Evolutionary conservation across 2,797 vertebrate genomes (phyloP), one percentile per base, ranked within the genome.

Genomic region (Melanotaenia boesemani): DNA sequence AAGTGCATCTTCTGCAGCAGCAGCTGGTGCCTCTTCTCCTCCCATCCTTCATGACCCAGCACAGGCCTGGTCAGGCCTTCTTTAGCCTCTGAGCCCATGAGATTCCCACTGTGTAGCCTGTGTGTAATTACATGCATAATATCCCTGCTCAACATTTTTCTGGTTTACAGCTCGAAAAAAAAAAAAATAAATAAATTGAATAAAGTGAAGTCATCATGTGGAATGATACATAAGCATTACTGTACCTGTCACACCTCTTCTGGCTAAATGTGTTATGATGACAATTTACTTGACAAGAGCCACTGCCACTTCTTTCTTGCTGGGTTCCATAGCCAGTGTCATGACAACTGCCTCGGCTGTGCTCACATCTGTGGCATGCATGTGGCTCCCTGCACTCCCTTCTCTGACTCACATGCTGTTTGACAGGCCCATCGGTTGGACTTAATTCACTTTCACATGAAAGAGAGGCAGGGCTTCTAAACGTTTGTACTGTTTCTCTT

Each of bases 1-100:
- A 99, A 92, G 87, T 98, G 97, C 90, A 96, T 93, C 92, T 98
- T 99, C 91, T 99, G 97, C 86, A 96, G 88, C 83, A 98, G 89
- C 67, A 99, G 92, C 68, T 94, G 94, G 74, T 96, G 95, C 59
- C 93, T 95, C 88, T 94, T 96, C 81, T 95, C 95, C 84, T 96
- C 96, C 67, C 96, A 96, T 95, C 87, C 56, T 84, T 94, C 81
- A 73, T 92, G 76, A 70, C 88, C 91, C 74, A 91, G 65, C 55
- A 74, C 76, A 54, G 90, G 84, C 54, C 70, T 86, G 55, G 77
- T 86, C 72, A 89, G 78, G 32, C 67, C 72, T 46, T 82, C 81
- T 10, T 76, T 81, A 28, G 61, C 67, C 58, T 76, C 67, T 5
- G 65, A 78, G 36, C 28, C 20, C 39, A 54, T 30, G 30, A 36